A percentile compares a stretch with the other conserved stretches of the same genome.
Evolutionary conservation across 2,113 vertebrate species (phyloP).

Genomic region (Microcebus tavaratra): DNA sequence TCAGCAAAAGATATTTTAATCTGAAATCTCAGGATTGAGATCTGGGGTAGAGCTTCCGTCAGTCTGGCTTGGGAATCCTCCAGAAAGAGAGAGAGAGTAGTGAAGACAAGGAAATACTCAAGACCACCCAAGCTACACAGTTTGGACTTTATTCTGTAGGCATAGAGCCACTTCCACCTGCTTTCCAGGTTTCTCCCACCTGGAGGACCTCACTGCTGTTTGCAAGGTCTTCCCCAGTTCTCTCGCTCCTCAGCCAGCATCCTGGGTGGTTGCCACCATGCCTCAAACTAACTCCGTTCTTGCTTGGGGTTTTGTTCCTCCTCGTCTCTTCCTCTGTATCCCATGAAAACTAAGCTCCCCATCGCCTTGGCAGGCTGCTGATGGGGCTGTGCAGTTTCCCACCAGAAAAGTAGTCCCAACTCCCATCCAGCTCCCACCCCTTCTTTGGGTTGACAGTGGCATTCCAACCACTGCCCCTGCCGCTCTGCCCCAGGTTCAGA

Average conservation of each 20-base stretch:
- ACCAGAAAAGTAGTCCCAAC: neutral
- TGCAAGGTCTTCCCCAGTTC: neutral
- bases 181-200: accelerated
- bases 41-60: neutral
- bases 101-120: neutral
- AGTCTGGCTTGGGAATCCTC: neutral
- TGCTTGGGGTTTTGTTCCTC: constrained; percentile 1
- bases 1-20: neutral
- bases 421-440: neutral
- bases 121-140: neutral
- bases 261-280: neutral
- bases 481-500: constrained; percentile 26
- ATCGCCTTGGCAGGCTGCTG: neutral
- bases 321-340: neutral
- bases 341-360: neutral
- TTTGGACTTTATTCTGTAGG: neutral
- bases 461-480: neutral
- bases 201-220: neutral
- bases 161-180: neutral
- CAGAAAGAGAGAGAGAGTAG: neutral
- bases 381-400: neutral
- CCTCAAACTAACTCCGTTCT: neutral
- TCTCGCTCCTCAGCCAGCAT: neutral
- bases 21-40: neutral
- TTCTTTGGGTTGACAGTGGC: neutral